Evolutionary conservation across 2,113 vertebrate species (phyloP), one percentile per base, ranked within the genome.

Genomic region (Oreotragus oreotragus): DNA sequence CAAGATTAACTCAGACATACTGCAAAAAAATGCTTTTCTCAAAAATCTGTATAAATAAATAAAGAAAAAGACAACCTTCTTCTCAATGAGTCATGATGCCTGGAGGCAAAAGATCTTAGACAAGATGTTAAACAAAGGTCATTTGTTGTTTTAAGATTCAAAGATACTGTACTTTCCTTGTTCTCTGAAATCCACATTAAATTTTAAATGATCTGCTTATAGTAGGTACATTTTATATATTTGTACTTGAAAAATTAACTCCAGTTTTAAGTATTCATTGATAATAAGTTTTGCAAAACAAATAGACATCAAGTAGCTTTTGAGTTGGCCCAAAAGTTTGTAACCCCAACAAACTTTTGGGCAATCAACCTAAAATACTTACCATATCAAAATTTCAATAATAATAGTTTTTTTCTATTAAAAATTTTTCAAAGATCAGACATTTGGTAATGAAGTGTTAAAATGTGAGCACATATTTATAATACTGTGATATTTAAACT

Each of bases 81-180:
- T 96, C 53, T 95, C 88, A 47, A n/a, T 25, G 5, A 33, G 8
- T 76, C 39, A 66, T 57, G 81, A 88, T 23, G 4, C 9, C 58
- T 39, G 62, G 27, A 94, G 80, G 47, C 49, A 93, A 88, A 66
- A 86, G 64, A 39, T 25, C 39, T 77, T 39, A 77, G 13, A 90
- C 53, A 91, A 33, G 33, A 70, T 96, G 49, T 91, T 92, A 96
- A 93, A n/a, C 84, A 96, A 96, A 96, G 33, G 49, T 92, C 84
- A 96, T 39, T 49, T 90, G 25, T 21, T 81, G 23, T 7, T 58
- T 53, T 84, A 86, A 86, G 30, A 80, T 60, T 84, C 64, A 96
- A 91, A 89, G 27, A 66, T 76, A 47, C 7, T 43, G 1, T 76
- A 64, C 7, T 70, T 21, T 19, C 79, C 84, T 93, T 84, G 9